Conservation (phyloP, 2,888 invertebrate species). For the Horisme vitalbata region DNA sequence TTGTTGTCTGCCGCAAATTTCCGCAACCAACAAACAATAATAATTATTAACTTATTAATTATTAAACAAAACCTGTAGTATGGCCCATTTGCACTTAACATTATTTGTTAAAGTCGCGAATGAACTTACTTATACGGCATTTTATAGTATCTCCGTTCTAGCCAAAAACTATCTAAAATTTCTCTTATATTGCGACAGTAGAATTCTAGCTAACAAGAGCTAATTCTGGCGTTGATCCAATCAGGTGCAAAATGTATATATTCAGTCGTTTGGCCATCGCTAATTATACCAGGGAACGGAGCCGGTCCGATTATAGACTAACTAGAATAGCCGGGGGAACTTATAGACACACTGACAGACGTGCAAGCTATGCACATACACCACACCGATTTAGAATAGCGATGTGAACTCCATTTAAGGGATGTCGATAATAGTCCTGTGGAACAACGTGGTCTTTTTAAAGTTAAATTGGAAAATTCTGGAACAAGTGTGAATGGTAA, state of each 20-base stretch:
- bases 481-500: too few relatives aligned
- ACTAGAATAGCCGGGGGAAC: slow-evolving; percentile 67
- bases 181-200: slow-evolving; percentile 38
- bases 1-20: slow-evolving; percentile 9
- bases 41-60: too few relatives aligned
- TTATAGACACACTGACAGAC: slow-evolving; percentile 56
- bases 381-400: slow-evolving; percentile 46
- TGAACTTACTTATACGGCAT: too few relatives aligned
- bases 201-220: slow-evolving; percentile 52
- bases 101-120: too few relatives aligned
- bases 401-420: slow-evolving; percentile 49
- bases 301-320: slow-evolving; percentile 67
- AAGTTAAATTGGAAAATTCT: too few relatives aligned
- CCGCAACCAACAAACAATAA: slow-evolving; percentile 6
- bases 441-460: too few relatives aligned
- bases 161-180: slow-evolving; percentile 20
- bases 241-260: slow-evolving; percentile 69
- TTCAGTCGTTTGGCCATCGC: slow-evolving; percentile 65
- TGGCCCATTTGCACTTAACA: too few relatives aligned
- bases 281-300: slow-evolving; percentile 68
- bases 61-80: too few relatives aligned
- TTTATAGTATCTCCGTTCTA: too few relatives aligned
- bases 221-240: slow-evolving; percentile 69
- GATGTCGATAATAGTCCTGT: slow-evolving; percentile 36
- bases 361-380: slow-evolving; percentile 33